Evolutionary conservation across 30 jellyfish, hydroid and myxozoan species (phyloP), one percentile per base, ranked within the genome.

Genomic region (Hydractinia echinata): DNA sequence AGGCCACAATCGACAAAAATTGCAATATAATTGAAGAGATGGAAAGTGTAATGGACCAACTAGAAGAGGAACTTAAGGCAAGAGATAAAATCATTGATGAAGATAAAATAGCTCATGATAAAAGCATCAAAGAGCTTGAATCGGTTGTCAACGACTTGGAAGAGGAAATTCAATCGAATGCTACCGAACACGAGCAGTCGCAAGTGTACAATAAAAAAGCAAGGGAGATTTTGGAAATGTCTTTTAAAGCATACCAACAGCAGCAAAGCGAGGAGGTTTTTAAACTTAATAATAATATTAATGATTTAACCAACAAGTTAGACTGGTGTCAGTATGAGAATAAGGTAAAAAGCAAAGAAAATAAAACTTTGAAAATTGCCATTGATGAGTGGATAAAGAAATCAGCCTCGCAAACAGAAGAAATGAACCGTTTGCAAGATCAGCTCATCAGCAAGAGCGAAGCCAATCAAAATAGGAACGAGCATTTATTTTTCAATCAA

Each of bases 251-350:
- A 55, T 30, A 15, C 16, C 10, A 71, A 71, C 55, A 58, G 4
- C 88, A 72, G 71, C 82, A 79, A 16, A 86, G 83, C 54, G 67
- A 60, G 11, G 79, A 80, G 69, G 76, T 88, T 60, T 72, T 61
- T 66, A 89, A 88, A 15, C 73, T 61, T 48, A 67, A 79, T 69
- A 54, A 76, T 52, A 58, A 61, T 13, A 76, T 81, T 44, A 81
- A 80, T 53, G 89, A 84, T 56, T 73, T 90, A 4, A 85, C 56
- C 66, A 56, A 16, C 10, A 82, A 54, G 67, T 53, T 90, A 14
- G 11, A 66, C 16, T 93, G 69, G 8, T 77, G 73, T 66, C 88
- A 86, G 71, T 68, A 76, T 10, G 95, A 88, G 44, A 69, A 79
- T 2, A 15, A 79, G 8, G 79, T 67, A 11, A 80, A 84, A 30